phyloP scores from a whole-genome alignment of 1,140 invertebrate species.

The Copidosoma floridanum region DNA sequence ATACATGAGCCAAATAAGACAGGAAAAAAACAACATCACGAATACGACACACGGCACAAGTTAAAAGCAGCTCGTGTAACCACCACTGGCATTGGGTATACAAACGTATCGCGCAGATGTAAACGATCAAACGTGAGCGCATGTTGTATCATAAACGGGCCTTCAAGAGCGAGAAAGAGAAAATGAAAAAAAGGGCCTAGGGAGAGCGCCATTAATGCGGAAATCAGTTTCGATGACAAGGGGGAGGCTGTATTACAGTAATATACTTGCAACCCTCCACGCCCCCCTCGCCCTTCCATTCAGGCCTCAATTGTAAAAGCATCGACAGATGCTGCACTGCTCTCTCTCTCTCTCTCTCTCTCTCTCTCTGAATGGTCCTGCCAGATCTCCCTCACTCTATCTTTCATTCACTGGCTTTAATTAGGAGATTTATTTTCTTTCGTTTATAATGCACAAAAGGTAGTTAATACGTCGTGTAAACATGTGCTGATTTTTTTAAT shows the following conservation, averaged over 20 bases:
- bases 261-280: background rate
- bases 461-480: no score
- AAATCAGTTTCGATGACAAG: constrained; percentile 11
- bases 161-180: background rate
- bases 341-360: background rate
- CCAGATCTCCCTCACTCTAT: background rate
- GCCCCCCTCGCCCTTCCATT: constrained; percentile 2
- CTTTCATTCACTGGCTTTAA: background rate
- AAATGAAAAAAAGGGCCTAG: background rate
- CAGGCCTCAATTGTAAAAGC: constrained; percentile 21
- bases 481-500: no score
- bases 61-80: constrained; percentile 9
- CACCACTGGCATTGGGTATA: background rate
- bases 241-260: background rate
- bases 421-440: background rate
- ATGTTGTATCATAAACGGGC: constrained; percentile 14
- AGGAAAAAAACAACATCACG: background rate
- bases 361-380: no score
- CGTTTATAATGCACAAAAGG: no score
- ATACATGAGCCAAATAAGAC: background rate
- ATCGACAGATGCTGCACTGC: constrained; percentile 21
- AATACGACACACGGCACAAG: background rate
- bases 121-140: constrained; percentile 8
- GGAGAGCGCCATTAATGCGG: constrained; percentile 2
- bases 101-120: constrained; percentile 16